Conservation (phyloP, 2,888 invertebrate genomes). For the Axea sp. region DNA sequence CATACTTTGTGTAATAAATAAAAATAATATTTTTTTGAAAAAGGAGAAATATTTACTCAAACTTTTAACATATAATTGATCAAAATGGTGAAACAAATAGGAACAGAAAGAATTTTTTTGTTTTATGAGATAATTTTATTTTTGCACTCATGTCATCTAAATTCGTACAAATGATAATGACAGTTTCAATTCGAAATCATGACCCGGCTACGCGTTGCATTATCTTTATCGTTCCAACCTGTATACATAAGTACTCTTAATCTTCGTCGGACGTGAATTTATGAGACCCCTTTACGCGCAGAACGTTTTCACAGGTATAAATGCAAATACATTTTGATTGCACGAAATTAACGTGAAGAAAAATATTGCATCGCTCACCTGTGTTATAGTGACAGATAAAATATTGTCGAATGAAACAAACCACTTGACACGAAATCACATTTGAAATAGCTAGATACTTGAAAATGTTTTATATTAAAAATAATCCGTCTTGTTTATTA, state of each 20-base stretch:
- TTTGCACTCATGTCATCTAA: background rate
- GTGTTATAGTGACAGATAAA: too few species aligned
- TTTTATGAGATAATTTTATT: background rate
- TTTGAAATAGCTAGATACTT: too few species aligned
- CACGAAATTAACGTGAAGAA: constrained; percentile 25
- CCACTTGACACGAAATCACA: constrained; percentile 10
- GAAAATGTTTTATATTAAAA: too few species aligned
- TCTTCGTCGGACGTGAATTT: constrained; percentile 68
- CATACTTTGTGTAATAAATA: too few species aligned
- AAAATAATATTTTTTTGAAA: too few species aligned
- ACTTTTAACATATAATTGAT: too few species aligned
- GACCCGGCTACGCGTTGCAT: constrained; percentile 37
- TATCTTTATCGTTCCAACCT: constrained; percentile 70
- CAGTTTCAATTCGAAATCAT: background rate
- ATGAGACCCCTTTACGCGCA: constrained; percentile 64
- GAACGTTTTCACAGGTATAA: constrained; percentile 34
- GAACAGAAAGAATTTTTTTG: too few species aligned
- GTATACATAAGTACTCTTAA: constrained; percentile 70
- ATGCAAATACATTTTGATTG: constrained; percentile 50
- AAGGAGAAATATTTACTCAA: too few species aligned
- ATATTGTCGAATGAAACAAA: constrained; percentile 4
- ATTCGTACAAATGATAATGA: background rate
- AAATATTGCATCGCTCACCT: constrained; percentile 37
- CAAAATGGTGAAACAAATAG: too few species aligned
- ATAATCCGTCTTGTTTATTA: too few species aligned